These are phyloP conservation scores for Girardinichthys multiradiatus DNA, from an alignment of 2,113 vertebrate species.

Conservation along the genomic window DNA sequence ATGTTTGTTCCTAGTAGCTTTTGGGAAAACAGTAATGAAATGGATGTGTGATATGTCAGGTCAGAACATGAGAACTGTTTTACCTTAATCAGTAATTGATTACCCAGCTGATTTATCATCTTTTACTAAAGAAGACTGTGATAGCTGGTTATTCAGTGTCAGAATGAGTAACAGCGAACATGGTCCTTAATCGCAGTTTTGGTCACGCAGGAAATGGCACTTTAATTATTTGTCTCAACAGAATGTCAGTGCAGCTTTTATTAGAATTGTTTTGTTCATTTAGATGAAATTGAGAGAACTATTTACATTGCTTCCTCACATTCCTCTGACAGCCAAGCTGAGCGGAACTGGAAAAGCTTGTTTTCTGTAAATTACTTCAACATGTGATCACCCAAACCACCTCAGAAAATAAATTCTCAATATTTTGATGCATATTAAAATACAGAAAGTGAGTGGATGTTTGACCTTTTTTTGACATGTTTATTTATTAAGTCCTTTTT, in stretches of 20 bases:
- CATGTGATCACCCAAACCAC: constrained; percentile 48
- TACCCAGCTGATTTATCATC: constrained; percentile 39
- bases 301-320: constrained; percentile 48
- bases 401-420: constrained; percentile 36
- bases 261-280: constrained; percentile 62
- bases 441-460: constrained; percentile 49
- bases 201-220: constrained; percentile 34
- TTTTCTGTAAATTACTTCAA: constrained; percentile 52
- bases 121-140: constrained; percentile 21
- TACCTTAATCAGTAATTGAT: constrained; percentile 50
- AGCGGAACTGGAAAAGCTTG: constrained; percentile 19
- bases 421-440: constrained; percentile 52
- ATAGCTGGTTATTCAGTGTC: constrained; percentile 50
- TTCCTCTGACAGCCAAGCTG: constrained; percentile 40
- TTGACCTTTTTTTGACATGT: constrained; percentile 62
- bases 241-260: constrained; percentile 34
- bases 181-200: constrained; percentile 23
- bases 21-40: background rate
- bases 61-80: constrained; percentile 4
- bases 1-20: background rate
- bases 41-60: background rate
- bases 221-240: constrained; percentile 47
- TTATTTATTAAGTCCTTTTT: constrained; percentile 61
- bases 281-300: constrained; percentile 37
- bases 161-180: constrained; percentile 32